A percentile compares a stretch with the other conserved stretches of the same genome.
Conservation (phyloP, 2,888 invertebrate species). For the Latrodectus hesperus region DNA sequence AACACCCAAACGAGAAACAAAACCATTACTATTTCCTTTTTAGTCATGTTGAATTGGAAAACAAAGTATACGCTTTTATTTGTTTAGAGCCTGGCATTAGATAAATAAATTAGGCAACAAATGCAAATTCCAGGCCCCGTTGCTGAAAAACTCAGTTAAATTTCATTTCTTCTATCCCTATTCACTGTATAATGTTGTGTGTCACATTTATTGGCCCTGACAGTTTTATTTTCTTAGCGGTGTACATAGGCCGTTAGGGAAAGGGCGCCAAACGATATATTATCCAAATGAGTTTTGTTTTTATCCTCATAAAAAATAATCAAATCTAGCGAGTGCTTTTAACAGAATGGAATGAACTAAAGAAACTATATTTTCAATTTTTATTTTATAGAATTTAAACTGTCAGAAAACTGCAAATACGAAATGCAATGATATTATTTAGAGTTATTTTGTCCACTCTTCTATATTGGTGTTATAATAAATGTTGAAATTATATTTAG, state of each 20-base stretch:
- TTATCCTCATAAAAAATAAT: not conserved
- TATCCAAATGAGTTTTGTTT: slow-evolving; percentile 1
- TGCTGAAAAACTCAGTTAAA: not conserved
- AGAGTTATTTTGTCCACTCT: too few species aligned
- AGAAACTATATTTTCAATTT: too few species aligned
- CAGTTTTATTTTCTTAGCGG: not conserved
- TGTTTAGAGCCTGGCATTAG: not conserved
- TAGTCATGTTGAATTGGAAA: not conserved
- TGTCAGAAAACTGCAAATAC: too few species aligned
- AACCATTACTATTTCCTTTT: too few species aligned
- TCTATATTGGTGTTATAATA: too few species aligned
- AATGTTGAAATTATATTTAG: too few species aligned
- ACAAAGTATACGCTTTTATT: not conserved
- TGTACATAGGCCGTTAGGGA: not conserved
- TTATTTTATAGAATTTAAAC: too few species aligned
- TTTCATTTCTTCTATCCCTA: not conserved
- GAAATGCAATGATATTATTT: too few species aligned
- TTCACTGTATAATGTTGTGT: not conserved
- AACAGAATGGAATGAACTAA: not conserved
- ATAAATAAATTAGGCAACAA: not conserved
- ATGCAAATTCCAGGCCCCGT: not conserved
- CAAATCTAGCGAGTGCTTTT: not conserved
- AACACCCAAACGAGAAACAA: too few species aligned
- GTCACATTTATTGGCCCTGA: not conserved
- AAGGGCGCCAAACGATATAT: not conserved